Base-by-base conservation (phyloP, 1,140 invertebrate species). In the Heliconius hewitsoni region DNA sequence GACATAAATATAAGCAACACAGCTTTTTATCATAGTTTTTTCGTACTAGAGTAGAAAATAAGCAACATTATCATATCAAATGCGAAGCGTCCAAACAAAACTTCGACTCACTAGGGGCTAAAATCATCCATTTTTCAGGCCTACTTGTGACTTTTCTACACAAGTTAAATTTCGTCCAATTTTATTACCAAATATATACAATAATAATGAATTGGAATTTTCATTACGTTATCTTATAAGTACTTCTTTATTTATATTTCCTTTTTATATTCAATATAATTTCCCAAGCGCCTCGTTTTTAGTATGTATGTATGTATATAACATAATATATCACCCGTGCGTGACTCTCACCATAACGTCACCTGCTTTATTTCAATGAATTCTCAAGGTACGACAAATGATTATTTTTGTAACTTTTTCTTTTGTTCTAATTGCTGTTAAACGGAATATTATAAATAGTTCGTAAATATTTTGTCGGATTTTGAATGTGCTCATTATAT, bases 291-390 rank as follows among this genome's bases (percentile, higher is more conserved):
- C n/a, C n/a, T 60, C 55, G 55, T 60, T 46, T 46, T 16, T 46
- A 46, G 42, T 16, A 16, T 46, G 4, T 16, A 55, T 55, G n/a
- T 30, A 8, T 8, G 55, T 57, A 23, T 57, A 57, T 57, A 66
- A 66, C 60, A 66, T 42, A 72, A 76, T 80, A 76, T 46, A 80
- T 76, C 70, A 76, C 30, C 39, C 70, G 70, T 88, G 85, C 86
- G 87, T 90, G 85, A 84, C 83, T 78, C 79, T 77, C n/a, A 80
- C 70, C 81, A 84, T 86, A 86, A 85, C 79, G 74, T 76, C 84
- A 85, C 81, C 82, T 83, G 84, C 76, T 87, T 86, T 86, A 86
- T 90, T 86, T 88, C 86, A 89, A 88, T 90, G 86, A 89, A 83
- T 83, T 80, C 83, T 78, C 74, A 74, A 74, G 72, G 78, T 80